Evolutionary conservation across 2,888 invertebrate species (phyloP).

Genomic region (Trichopria drosophilae): DNA sequence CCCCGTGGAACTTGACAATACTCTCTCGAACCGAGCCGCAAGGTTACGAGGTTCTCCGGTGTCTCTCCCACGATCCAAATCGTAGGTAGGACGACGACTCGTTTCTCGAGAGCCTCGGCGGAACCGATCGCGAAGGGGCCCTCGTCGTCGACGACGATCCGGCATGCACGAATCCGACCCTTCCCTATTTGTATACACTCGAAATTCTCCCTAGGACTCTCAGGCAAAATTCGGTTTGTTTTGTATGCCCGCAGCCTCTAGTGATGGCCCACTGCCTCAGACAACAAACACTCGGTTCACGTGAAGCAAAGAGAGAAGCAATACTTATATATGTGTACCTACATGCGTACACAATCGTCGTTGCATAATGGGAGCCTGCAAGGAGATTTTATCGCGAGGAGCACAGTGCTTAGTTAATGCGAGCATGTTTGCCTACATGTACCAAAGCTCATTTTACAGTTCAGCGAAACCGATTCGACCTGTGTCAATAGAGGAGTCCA

Average conservation of each 20-base stretch:
- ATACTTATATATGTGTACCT: too few relatives aligned
- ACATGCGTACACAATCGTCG: slow-evolving; percentile 11
- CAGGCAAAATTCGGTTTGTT: slow-evolving; percentile 52
- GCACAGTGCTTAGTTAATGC: slow-evolving; percentile 8
- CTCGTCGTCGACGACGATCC: slow-evolving; percentile 38
- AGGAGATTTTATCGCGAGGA: slow-evolving; percentile 23
- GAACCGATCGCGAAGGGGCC: slow-evolving; percentile 48
- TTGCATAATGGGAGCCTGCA: slow-evolving; percentile 21
- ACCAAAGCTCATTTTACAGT: too few relatives aligned
- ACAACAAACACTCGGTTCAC: slow-evolving; percentile 49
- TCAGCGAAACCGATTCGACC: too few relatives aligned
- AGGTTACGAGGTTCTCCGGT: slow-evolving; percentile 30
- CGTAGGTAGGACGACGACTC: slow-evolving; percentile 30
- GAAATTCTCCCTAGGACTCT: slow-evolving; percentile 36
- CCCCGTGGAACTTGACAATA: too few relatives aligned
- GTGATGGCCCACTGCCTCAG: slow-evolving; percentile 45
- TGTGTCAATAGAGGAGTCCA: too few relatives aligned
- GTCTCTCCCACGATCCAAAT: slow-evolving; percentile 47
- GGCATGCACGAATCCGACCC: slow-evolving; percentile 44
- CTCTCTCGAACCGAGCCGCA: slow-evolving; percentile 11
- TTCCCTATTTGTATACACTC: slow-evolving; percentile 29
- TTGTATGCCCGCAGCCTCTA: slow-evolving; percentile 48
- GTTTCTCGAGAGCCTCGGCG: slow-evolving; percentile 48
- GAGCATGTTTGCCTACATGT: too few relatives aligned
- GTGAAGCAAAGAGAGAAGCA: slow-evolving; percentile 26